Base-by-base conservation (phyloP, 2,113 vertebrate genomes). In the Antechinus flavipes region DNA sequence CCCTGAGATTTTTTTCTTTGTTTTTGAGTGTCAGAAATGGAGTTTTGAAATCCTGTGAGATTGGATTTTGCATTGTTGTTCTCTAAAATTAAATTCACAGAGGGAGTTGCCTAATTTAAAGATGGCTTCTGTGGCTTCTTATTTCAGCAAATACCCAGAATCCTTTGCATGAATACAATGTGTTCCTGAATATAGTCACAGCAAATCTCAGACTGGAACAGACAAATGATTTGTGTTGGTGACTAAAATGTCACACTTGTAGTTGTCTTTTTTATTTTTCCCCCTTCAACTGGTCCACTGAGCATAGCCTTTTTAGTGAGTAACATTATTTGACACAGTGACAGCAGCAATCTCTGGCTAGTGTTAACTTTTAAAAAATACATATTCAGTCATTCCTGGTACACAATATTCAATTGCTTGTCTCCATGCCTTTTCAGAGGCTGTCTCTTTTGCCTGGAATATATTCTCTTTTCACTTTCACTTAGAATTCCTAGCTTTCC, bases 161-260 rank as follows among this genome's bases (percentile, higher is more conserved):
- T 95, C 3, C 91, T 58, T 52, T 94, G 8, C 27, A 56, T 91
- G 93, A 58, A 91, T 91, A 23, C 84, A 54, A 50, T 89, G 3
- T 91, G 23, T 94, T 14, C 90, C 52, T 89, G 90, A 16, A 93
- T 24, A 54, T 19, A 68, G 19, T 92, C 90, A 89, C 61, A 0
- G 24, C 89, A 50, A 93, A 0, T 93, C 96, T 91, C 7, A 93
- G 89, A 55, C 19, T 93, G 53, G 92, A 92, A 76, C 27, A 93
- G 55, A 61, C 1, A 96, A 96, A 97, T 95, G 95, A 56, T 26
- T 96, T 24, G 19, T 61, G 91, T 96, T 95, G 89, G 47, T 24
- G 91, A 97, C 68, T 96, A 23, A 93, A 94, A 94, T 30, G 0
- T 91, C 90, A 61, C 61, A 55, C 11, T 94, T 96, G 2, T 84